phyloP scores from a whole-genome alignment of 2,888 invertebrate genomes.

The Erebia aethiops region DNA sequence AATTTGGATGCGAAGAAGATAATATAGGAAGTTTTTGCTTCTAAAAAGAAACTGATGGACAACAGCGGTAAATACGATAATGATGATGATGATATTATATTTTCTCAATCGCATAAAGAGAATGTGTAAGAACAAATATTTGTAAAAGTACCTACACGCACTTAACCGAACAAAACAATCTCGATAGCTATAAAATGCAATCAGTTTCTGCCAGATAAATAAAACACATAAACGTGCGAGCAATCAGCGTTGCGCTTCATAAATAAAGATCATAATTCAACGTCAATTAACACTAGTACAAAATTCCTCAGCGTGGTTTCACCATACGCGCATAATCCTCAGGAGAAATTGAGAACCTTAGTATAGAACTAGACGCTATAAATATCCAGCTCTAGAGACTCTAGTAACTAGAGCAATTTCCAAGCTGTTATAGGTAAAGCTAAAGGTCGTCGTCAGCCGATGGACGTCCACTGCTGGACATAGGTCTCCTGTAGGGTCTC shows the following conservation, averaged over 20 bases:
- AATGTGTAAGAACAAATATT: background rate
- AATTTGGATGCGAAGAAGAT: background rate
- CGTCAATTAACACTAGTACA: constrained; percentile 22
- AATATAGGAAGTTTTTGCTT: no score
- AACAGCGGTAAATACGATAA: no score
- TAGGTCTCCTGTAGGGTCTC: no score
- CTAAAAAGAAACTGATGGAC: no score
- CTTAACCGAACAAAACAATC: background rate
- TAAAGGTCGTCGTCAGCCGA: no score
- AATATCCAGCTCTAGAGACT: no score
- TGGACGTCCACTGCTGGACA: no score
- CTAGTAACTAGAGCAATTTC: background rate
- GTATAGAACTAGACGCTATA: constrained; percentile 8
- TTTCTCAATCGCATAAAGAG: background rate
- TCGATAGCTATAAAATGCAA: constrained; percentile 9
- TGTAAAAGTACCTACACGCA: background rate
- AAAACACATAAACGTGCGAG: constrained; percentile 8
- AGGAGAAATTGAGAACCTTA: constrained; percentile 14
- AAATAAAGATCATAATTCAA: constrained; percentile 23
- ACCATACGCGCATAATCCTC: constrained; percentile 17
- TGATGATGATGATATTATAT: background rate
- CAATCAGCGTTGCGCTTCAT: constrained; percentile 12
- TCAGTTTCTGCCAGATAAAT: background rate
- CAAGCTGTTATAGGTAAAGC: no score
- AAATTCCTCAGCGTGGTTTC: constrained; percentile 21